Evolutionary conservation across 2,797 vertebrate species (phyloP).

Genomic region (Crax fasciolata): DNA sequence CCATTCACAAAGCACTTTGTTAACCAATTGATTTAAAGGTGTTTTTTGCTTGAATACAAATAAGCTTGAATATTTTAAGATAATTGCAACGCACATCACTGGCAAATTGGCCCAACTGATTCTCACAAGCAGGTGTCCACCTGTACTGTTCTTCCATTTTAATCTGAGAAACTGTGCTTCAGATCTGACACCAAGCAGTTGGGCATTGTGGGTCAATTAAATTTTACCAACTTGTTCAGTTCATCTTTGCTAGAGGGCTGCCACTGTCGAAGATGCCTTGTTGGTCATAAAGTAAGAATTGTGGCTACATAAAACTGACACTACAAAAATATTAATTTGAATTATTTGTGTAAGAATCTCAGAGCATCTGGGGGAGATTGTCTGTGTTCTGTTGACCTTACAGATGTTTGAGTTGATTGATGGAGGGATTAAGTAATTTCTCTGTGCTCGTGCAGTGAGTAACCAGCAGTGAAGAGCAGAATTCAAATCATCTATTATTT

Average conservation of each 20-base stretch:
- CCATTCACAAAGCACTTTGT: neutral
- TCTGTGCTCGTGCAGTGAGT: slow-evolving; percentile 35
- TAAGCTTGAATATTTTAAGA: neutral
- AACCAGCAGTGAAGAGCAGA: slow-evolving; percentile 2
- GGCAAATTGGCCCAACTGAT: neutral
- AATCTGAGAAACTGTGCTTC: neutral
- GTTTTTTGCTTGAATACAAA: neutral
- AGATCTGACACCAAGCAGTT: neutral
- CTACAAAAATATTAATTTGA: slow-evolving; percentile 46
- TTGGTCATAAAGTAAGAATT: slow-evolving; percentile 14
- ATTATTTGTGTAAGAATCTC: slow-evolving; percentile 8
- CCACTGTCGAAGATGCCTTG: neutral
- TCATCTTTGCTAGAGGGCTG: neutral
- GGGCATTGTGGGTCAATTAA: neutral
- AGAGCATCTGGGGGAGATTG: slow-evolving; percentile 31
- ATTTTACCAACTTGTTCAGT: neutral
- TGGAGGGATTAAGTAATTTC: slow-evolving; percentile 38
- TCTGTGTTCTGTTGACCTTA: slow-evolving; percentile 39
- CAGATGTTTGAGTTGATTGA: slow-evolving; percentile 65
- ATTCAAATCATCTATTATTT: neutral
- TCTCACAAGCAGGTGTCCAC: neutral
- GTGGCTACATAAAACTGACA: neutral
- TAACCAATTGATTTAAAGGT: neutral
- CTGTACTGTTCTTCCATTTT: neutral
- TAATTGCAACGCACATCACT: neutral